phyloP scores from a whole-genome alignment of 2,888 invertebrate species.

The Acleris cristana region DNA sequence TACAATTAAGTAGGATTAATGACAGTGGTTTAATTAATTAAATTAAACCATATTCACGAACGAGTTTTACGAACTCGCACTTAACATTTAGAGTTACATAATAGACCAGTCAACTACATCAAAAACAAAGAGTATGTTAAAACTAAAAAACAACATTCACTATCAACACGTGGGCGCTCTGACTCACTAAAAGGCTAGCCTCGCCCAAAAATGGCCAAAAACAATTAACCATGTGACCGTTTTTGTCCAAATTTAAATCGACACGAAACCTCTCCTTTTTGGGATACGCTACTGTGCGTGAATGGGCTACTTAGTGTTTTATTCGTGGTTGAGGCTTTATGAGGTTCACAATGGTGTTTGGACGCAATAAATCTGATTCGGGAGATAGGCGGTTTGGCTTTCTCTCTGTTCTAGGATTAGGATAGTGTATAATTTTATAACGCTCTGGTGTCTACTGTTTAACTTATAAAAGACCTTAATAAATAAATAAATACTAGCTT shows the following conservation, averaged over 20 bases:
- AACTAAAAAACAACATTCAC: slow-evolving; percentile 1
- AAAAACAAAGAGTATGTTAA: too few species aligned
- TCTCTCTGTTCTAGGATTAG: slow-evolving; percentile 17
- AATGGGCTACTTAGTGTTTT: slow-evolving; percentile 52
- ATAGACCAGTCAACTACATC: too few species aligned
- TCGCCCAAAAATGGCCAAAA: slow-evolving; percentile 46
- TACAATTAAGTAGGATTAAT: too few species aligned
- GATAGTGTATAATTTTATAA: too few species aligned
- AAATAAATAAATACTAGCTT: too few species aligned
- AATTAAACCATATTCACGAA: too few species aligned
- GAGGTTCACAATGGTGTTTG: slow-evolving; percentile 33
- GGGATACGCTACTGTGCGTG: slow-evolving; percentile 56
- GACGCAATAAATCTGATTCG: slow-evolving; percentile 34
- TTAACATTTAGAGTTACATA: too few species aligned
- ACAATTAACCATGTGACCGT: slow-evolving; percentile 50
- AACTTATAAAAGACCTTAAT: too few species aligned
- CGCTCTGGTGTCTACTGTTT: too few species aligned
- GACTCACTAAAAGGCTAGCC: slow-evolving; percentile 29
- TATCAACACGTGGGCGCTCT: slow-evolving; percentile 14
- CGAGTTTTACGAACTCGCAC: too few species aligned
- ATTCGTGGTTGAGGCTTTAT: slow-evolving; percentile 38
- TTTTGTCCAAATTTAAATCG: slow-evolving; percentile 58
- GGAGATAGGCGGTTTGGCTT: slow-evolving; percentile 36
- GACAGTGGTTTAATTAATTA: too few species aligned
- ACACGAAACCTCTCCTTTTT: slow-evolving; percentile 54